A percentile compares a stretch with the other conserved stretches of the same genome.
Conservation (phyloP, 2,113 vertebrate species). For the Chrysochloris asiatica region DNA sequence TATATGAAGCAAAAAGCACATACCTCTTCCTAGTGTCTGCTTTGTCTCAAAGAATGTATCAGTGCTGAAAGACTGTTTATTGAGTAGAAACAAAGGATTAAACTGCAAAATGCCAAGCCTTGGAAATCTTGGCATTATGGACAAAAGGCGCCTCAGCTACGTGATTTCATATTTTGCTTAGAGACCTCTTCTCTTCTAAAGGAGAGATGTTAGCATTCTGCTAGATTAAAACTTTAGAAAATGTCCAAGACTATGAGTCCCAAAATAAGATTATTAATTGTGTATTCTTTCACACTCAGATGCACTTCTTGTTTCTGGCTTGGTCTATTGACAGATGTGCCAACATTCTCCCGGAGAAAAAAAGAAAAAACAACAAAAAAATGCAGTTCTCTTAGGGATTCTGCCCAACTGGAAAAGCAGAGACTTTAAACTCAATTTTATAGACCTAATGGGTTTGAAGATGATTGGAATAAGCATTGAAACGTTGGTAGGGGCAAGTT, state of each 20-base stretch:
- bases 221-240: background rate
- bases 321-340: slow-evolving; percentile 31
- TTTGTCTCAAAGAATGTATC: background rate
- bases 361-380: background rate
- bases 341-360: background rate
- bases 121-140: background rate
- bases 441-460: slow-evolving; percentile 53
- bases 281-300: slow-evolving; percentile 42
- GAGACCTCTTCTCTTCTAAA: slow-evolving; percentile 22
- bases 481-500: slow-evolving; percentile 25
- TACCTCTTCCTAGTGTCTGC: background rate
- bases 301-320: slow-evolving; percentile 54
- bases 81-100: background rate
- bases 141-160: background rate
- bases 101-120: background rate
- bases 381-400: slow-evolving; percentile 31
- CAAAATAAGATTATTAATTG: slow-evolving; percentile 44
- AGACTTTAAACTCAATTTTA: slow-evolving; percentile 63
- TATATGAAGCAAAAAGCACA: background rate
- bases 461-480: slow-evolving; percentile 45
- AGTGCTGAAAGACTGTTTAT: background rate
- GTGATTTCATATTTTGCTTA: background rate
- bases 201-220: background rate
- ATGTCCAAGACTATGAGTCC: background rate
- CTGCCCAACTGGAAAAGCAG: slow-evolving; percentile 57